Conservation (phyloP, 1,140 invertebrate species). For the Nasonia longicornis region DNA sequence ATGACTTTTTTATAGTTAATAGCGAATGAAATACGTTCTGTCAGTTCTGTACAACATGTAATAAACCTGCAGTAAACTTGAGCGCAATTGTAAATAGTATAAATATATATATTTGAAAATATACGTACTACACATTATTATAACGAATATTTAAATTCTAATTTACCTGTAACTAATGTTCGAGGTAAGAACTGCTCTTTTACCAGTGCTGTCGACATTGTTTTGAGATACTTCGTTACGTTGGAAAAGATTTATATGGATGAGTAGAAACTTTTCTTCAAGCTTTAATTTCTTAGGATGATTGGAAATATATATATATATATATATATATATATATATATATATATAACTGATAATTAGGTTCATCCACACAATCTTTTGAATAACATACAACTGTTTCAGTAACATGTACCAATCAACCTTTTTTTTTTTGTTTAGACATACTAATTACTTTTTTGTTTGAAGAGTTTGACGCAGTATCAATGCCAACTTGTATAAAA, state of each 20-base stretch:
- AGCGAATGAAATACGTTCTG: background rate
- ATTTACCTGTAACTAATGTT: conserved; percentile 27
- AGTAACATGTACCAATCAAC: background rate
- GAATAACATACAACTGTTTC: background rate
- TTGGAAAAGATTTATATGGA: conserved; percentile 12
- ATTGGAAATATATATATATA: background rate
- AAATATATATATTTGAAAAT: conserved; percentile 4
- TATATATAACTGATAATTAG: background rate
- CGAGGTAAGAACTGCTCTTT: conserved; percentile 12
- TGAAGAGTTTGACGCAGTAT: conserved; percentile 1
- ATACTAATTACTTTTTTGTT: conserved; percentile 5
- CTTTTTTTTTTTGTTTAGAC: background rate
- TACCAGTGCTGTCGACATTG: conserved; percentile 8
- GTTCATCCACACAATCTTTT: background rate
- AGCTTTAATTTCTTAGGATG: conserved; percentile 9
- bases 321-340: too few relatives aligned
- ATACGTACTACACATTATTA: conserved; percentile 35
- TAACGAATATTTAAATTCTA: conserved; percentile 28
- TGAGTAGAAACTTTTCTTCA: background rate
- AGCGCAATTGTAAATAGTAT: conserved; percentile 35
- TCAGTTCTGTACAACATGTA: conserved; percentile 12
- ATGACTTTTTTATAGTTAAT: background rate
- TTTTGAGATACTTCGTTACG: conserved; percentile 34
- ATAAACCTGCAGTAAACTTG: conserved; percentile 13
- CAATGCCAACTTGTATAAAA: conserved; percentile 32